Conservation (phyloP, 2,888 invertebrate species). For the Palloptera scutellata region DNA sequence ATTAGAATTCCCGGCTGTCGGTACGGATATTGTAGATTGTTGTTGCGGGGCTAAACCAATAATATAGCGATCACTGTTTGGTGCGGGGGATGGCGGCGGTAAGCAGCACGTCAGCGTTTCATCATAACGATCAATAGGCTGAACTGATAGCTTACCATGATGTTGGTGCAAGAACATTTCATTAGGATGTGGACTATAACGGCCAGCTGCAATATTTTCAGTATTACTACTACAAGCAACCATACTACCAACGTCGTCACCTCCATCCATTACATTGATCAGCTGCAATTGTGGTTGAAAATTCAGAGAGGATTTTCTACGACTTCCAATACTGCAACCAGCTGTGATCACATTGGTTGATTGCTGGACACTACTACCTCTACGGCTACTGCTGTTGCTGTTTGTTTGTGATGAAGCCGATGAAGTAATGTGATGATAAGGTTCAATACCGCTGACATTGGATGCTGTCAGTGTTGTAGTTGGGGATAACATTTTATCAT, state of each 20-base stretch:
- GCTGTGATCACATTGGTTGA: not conserved
- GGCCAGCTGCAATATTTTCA: constrained; percentile 45
- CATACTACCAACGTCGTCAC: constrained; percentile 27
- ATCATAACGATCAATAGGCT: constrained; percentile 53
- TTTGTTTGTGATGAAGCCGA: constrained; percentile 6
- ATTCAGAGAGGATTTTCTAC: constrained; percentile 54
- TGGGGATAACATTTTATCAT: no score
- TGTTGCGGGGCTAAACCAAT: constrained; percentile 31
- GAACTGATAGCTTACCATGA: constrained; percentile 46
- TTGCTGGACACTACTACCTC: not conserved
- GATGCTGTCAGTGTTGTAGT: not conserved
- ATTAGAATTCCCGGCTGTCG: not conserved
- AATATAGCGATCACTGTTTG: constrained; percentile 60
- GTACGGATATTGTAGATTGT: not conserved
- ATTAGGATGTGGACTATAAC: constrained; percentile 51
- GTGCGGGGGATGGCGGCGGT: constrained; percentile 64
- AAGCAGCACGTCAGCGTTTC: constrained; percentile 56
- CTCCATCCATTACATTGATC: constrained; percentile 38
- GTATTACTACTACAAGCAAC: constrained; percentile 21
- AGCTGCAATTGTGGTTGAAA: constrained; percentile 53
- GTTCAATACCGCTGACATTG: constrained; percentile 10
- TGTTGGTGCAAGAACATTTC: constrained; percentile 46
- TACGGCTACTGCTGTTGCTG: constrained; percentile 1
- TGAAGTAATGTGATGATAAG: constrained; percentile 1
- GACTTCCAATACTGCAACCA: constrained; percentile 27